Percentiles rank a stretch among this genome's conserved stretches.
Evolutionary conservation across 2,797 vertebrate genomes (phyloP).

Genomic region (Propithecus deckenii): DNA sequence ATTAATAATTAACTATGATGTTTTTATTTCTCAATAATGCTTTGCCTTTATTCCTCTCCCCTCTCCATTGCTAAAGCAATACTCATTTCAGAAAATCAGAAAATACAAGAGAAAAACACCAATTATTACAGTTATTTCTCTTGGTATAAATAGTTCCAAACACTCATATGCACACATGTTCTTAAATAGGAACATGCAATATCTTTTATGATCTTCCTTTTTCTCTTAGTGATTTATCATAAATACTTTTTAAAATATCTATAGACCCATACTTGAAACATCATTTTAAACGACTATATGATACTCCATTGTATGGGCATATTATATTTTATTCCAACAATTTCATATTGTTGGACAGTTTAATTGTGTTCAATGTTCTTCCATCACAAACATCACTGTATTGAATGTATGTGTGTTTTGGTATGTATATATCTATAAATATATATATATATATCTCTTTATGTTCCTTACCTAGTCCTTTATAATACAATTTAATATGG

Average conservation of each 20-base stretch:
- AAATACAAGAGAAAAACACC: not conserved
- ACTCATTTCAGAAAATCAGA: not conserved
- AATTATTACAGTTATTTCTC: not conserved
- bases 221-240: not conserved
- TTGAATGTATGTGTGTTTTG: not conserved
- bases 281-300: not conserved
- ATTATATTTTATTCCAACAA: not conserved
- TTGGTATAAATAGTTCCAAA: not conserved
- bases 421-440: not conserved
- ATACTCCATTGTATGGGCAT: not conserved
- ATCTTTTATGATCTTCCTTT: not conserved
- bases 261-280: not conserved
- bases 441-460: not conserved
- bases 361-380: not conserved
- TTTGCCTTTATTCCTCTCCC: constrained; percentile 15
- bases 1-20: constrained; percentile 64
- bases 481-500: not conserved
- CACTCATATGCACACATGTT: not conserved
- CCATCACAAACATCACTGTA: not conserved
- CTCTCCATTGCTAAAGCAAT: not conserved
- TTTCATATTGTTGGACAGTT: not conserved
- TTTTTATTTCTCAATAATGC: constrained; percentile 51
- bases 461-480: not conserved
- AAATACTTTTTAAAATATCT: not conserved
- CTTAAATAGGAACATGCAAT: not conserved